These are phyloP conservation scores for Hetaerina americana DNA, from an alignment of 1,140 invertebrate genomes.

Conservation along the genomic window DNA sequence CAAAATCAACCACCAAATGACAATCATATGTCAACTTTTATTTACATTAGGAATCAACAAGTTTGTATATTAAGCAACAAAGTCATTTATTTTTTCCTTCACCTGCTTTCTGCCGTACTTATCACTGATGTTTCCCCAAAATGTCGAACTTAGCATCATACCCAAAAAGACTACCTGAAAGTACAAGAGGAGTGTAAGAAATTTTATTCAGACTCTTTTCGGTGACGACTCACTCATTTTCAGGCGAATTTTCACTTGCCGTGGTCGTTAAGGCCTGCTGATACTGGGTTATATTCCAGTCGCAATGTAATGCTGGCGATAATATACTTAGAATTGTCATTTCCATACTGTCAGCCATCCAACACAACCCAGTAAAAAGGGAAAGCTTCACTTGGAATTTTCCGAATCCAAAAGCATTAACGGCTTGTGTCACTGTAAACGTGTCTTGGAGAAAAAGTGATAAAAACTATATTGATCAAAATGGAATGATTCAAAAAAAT, in stretches of 20 bases:
- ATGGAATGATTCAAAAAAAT: neutral
- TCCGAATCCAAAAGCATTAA: slow-evolving; percentile 91
- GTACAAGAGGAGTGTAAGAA: slow-evolving; percentile 16
- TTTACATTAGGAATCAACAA: no score
- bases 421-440: slow-evolving; percentile 88
- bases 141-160: slow-evolving; percentile 93
- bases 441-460: slow-evolving; percentile 48
- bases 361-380: slow-evolving; percentile 71
- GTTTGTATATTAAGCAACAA: no score
- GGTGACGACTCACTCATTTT: no score
- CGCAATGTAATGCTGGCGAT: slow-evolving; percentile 82
- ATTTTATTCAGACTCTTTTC: slow-evolving; percentile 6
- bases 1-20: no score
- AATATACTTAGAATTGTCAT: slow-evolving; percentile 93
- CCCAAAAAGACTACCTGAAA: slow-evolving; percentile 81
- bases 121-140: slow-evolving; percentile 92
- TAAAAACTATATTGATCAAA: neutral
- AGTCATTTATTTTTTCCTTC: no score
- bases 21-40: no score
- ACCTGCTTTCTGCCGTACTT: slow-evolving; percentile 83
- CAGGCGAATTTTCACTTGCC: slow-evolving; percentile 30
- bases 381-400: slow-evolving; percentile 89
- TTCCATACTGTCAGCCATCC: slow-evolving; percentile 98
- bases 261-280: slow-evolving; percentile 62
- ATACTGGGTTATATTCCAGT: slow-evolving; percentile 80